phyloP scores from a whole-genome alignment of 1,140 invertebrate species.

The Camponotus vicinus region DNA sequence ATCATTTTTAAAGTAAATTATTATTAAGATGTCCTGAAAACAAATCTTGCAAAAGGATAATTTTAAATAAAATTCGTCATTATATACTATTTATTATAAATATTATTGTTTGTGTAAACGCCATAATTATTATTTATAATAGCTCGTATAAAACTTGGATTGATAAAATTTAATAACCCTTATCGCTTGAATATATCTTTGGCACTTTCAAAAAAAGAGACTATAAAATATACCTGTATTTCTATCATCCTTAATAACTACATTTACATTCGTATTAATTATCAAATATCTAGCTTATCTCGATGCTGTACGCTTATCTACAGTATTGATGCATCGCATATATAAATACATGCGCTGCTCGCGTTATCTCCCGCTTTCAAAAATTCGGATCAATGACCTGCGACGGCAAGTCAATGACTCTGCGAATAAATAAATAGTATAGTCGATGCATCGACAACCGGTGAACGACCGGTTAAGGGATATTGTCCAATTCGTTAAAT shows the following conservation, averaged over 20 bases:
- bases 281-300: conserved; percentile 12
- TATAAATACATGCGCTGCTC: background rate
- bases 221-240: background rate
- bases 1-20: background rate
- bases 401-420: conserved; percentile 28
- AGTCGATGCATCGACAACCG: background rate
- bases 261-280: conserved; percentile 10
- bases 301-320: conserved; percentile 16
- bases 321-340: conserved; percentile 1
- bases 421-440: conserved; percentile 16
- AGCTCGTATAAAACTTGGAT: no score
- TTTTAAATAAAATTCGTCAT: background rate
- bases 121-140: background rate
- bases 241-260: background rate
- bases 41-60: background rate
- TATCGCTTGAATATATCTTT: conserved; percentile 15
- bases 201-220: background rate
- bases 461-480: background rate
- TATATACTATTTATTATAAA: background rate
- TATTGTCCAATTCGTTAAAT: background rate
- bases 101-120: background rate
- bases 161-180: background rate
- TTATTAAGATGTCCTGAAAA: background rate
- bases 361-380: conserved; percentile 35
- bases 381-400: conserved; percentile 51